Percentiles rank a stretch among this genome's conserved stretches.
Evolutionary conservation across 2,888 invertebrate genomes (phyloP).

Genomic region (Conistra vaccinii): DNA sequence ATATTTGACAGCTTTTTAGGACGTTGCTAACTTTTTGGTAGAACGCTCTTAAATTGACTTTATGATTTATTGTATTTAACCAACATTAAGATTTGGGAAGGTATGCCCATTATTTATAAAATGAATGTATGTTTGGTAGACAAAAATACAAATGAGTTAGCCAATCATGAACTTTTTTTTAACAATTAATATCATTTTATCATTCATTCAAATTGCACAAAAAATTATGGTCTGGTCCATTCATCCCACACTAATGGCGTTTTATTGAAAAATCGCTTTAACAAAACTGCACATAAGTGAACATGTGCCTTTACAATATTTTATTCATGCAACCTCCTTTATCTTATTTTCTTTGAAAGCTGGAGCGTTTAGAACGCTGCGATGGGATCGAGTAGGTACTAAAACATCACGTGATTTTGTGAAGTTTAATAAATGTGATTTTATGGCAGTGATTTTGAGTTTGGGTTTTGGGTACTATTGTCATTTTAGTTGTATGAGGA

Average conservation of each 20-base stretch:
- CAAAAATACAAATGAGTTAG: too few relatives aligned
- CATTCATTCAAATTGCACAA: not conserved
- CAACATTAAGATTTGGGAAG: too few relatives aligned
- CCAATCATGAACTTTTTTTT: too few relatives aligned
- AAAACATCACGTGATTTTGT: not conserved
- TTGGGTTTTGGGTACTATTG: not conserved
- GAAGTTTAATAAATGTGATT: not conserved
- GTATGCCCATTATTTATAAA: too few relatives aligned
- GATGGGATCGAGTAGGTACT: not conserved
- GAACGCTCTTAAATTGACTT: too few relatives aligned
- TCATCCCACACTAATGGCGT: not conserved
- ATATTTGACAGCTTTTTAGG: too few relatives aligned
- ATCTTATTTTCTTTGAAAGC: constrained; percentile 37
- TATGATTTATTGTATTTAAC: too few relatives aligned
- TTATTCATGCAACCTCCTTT: constrained; percentile 28
- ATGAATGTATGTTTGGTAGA: too few relatives aligned
- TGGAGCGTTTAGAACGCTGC: constrained; percentile 5
- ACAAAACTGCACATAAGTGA: constrained; percentile 2
- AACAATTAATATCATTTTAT: too few relatives aligned
- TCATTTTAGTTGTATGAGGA: too few relatives aligned
- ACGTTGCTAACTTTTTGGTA: too few relatives aligned
- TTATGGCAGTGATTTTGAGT: not conserved
- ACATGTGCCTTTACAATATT: constrained; percentile 16
- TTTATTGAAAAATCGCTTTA: not conserved
- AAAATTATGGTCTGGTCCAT: not conserved